Conservation (phyloP, 1,140 invertebrate genomes). For the Monochamus saltuarius region DNA sequence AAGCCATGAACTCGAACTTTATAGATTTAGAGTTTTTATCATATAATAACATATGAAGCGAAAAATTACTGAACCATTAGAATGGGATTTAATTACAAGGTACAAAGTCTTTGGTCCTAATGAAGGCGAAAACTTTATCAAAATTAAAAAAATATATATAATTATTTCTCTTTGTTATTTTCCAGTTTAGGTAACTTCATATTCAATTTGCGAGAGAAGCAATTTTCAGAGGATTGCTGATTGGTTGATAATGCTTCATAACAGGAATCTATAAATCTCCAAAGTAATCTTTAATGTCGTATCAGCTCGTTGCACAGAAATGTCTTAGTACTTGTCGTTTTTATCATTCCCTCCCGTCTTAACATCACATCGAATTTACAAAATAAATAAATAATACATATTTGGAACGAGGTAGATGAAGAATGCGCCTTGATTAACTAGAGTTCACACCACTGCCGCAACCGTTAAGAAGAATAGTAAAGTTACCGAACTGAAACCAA, state of each 20-base stretch:
- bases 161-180: not conserved
- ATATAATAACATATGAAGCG: no score
- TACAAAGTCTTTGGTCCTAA: no score
- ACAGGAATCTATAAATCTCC: no score
- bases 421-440: not conserved
- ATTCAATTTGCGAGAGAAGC: not conserved
- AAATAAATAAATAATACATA: slow-evolving; percentile 29
- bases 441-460: slow-evolving; percentile 10
- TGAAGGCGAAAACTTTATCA: not conserved
- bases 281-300: no score
- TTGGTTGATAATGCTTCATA: no score
- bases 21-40: no score
- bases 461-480: slow-evolving; percentile 15
- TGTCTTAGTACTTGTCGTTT: not conserved
- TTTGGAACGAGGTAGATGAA: slow-evolving; percentile 32
- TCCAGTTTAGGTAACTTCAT: not conserved
- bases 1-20: no score
- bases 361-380: slow-evolving; percentile 7
- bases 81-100: no score
- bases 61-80: no score
- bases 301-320: not conserved
- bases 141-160: not conserved
- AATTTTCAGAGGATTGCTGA: no score
- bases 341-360: slow-evolving; percentile 4
- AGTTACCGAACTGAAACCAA: slow-evolving; percentile 9